phyloP scores from a whole-genome alignment of 1,140 invertebrate genomes.

The Drosophila busckii region DNA sequence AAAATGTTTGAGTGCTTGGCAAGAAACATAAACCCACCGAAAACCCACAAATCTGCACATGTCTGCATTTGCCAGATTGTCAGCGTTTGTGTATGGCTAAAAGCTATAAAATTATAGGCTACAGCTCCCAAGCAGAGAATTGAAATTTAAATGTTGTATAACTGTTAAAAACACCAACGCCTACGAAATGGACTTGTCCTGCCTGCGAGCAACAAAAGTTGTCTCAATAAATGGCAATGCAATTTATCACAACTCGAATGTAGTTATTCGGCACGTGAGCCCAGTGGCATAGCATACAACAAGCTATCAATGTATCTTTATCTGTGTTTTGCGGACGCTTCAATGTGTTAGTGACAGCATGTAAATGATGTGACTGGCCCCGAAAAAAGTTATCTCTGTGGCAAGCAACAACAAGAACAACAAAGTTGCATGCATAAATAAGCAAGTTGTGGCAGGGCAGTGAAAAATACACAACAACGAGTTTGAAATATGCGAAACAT shows the following conservation, averaged over 20 bases:
- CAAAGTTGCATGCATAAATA: slow-evolving; percentile 34
- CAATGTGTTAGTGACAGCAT: slow-evolving; percentile 15
- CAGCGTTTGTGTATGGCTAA: background rate
- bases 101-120: slow-evolving; percentile 8
- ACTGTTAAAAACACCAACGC: no score
- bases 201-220: no score
- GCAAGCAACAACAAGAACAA: slow-evolving; percentile 39
- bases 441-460: slow-evolving; percentile 1
- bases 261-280: slow-evolving; percentile 6
- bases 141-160: no score
- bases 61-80: background rate
- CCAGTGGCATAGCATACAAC: slow-evolving; percentile 1
- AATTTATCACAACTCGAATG: no score
- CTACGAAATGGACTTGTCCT: no score
- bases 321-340: slow-evolving; percentile 4
- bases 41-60: slow-evolving; percentile 13
- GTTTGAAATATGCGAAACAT: slow-evolving; percentile 53
- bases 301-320: background rate
- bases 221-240: no score
- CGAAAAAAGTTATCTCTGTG: no score
- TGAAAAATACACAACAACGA: slow-evolving; percentile 4
- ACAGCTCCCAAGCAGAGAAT: no score
- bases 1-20: slow-evolving; percentile 8
- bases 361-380: slow-evolving; percentile 46
- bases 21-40: slow-evolving; percentile 6